Conservation (phyloP, 2,113 vertebrate species). For the Corythornis madagascariensis region DNA sequence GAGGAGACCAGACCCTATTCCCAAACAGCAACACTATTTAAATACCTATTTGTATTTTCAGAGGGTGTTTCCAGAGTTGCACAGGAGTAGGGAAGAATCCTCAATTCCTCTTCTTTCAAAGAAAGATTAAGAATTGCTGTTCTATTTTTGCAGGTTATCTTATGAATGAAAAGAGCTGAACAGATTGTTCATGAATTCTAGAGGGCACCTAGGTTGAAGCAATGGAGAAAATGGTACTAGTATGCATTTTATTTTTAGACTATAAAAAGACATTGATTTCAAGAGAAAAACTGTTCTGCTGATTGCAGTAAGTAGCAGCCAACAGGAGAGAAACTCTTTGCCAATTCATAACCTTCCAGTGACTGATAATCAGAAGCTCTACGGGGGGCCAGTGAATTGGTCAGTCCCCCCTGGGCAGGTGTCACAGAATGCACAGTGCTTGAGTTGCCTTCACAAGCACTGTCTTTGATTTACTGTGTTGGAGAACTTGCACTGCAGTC, state of each 20-base stretch:
- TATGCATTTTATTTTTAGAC: conserved; percentile 84
- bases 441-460: background rate
- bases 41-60: background rate
- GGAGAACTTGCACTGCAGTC: background rate
- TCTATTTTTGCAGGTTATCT: conserved; percentile 54
- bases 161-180: conserved; percentile 55
- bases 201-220: conserved; percentile 57
- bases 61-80: background rate
- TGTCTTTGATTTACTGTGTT: background rate
- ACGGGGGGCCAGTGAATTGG: background rate
- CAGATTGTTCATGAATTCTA: conserved; percentile 51
- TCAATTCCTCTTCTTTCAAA: background rate
- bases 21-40: background rate
- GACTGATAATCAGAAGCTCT: background rate
- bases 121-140: conserved; percentile 39
- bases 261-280: conserved; percentile 76
- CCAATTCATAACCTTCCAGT: background rate
- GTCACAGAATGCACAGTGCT: background rate
- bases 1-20: background rate
- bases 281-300: conserved; percentile 35
- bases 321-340: conserved; percentile 68
- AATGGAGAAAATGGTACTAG: conserved; percentile 49
- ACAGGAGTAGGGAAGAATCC: background rate
- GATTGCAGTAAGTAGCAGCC: conserved; percentile 69
- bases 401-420: background rate